A percentile compares a stretch with the other conserved stretches of the same genome.
phyloP scores from a whole-genome alignment of 2,797 vertebrate genomes.

The Nasua narica region DNA sequence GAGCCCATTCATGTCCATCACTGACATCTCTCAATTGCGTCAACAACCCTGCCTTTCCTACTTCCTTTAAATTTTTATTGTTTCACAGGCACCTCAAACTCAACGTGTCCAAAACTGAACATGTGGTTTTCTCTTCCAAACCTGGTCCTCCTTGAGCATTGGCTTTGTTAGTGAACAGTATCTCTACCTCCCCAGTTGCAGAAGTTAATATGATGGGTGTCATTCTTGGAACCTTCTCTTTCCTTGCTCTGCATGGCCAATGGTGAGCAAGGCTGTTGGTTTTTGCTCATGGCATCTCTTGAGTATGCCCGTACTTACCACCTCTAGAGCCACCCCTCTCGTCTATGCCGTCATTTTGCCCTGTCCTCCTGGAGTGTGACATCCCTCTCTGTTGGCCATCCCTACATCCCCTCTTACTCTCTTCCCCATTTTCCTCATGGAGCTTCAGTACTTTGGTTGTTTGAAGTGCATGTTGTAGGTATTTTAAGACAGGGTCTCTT shows the following conservation, averaged over 20 bases:
- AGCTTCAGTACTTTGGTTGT: neutral
- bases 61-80: neutral
- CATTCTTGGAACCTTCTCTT: neutral
- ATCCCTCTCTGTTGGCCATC: neutral
- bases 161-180: neutral
- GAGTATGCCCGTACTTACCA: neutral
- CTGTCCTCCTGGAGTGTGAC: neutral
- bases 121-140: neutral
- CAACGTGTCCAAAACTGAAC: no score
- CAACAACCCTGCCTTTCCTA: neutral
- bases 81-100: neutral
- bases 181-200: neutral
- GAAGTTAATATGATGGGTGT: neutral
- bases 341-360: neutral
- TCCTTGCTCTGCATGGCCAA: neutral
- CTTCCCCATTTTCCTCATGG: neutral
- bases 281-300: neutral
- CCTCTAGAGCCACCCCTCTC: accelerated
- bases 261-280: neutral
- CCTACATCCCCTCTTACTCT: neutral
- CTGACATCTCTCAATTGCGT: neutral
- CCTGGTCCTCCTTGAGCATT: neutral
- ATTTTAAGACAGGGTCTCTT: neutral
- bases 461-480: no score
- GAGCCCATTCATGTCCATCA: accelerated